Percentiles rank a stretch among this genome's conserved stretches.
phyloP scores from a whole-genome alignment of 2,113 vertebrate species.

The Siniperca chuatsi region DNA sequence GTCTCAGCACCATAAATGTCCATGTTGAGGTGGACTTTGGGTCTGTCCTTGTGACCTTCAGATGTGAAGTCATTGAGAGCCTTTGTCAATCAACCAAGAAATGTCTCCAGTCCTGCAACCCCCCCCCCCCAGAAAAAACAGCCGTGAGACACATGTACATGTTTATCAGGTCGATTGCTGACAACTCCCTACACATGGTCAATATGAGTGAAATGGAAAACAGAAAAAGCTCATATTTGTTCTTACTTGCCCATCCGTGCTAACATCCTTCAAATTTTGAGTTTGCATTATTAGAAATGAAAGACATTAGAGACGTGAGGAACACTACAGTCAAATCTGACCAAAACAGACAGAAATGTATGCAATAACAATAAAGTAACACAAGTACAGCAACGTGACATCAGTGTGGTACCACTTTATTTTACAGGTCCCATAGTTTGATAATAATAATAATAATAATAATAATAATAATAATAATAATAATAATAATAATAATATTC shows the following conservation, averaged over 20 bases:
- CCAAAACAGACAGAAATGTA: constrained; percentile 7
- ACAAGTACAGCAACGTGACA: background rate
- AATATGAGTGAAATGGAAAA: constrained; percentile 28
- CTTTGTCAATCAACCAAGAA: constrained; percentile 87
- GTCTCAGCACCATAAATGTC: constrained; percentile 78
- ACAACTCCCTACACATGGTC: background rate
- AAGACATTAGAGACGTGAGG: constrained; percentile 59
- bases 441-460: background rate
- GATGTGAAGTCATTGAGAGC: constrained; percentile 79
- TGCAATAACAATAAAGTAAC: background rate
- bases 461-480: too few relatives aligned
- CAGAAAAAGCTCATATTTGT: constrained; percentile 45
- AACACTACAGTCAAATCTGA: constrained; percentile 25
- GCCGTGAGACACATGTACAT: background rate
- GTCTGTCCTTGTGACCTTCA: constrained; percentile 33
- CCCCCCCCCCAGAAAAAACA: background rate
- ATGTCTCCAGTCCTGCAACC: constrained; percentile 86
- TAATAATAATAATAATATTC: background rate
- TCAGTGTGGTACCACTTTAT: background rate
- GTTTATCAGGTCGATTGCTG: background rate
- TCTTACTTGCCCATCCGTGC: constrained; percentile 82
- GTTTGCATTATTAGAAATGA: constrained; percentile 72
- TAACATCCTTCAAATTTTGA: constrained; percentile 80
- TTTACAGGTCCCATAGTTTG: background rate
- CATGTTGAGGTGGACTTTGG: constrained; percentile 43